phyloP scores from a whole-genome alignment of 2,797 vertebrate genomes.

The Pelochelys cantorii region DNA sequence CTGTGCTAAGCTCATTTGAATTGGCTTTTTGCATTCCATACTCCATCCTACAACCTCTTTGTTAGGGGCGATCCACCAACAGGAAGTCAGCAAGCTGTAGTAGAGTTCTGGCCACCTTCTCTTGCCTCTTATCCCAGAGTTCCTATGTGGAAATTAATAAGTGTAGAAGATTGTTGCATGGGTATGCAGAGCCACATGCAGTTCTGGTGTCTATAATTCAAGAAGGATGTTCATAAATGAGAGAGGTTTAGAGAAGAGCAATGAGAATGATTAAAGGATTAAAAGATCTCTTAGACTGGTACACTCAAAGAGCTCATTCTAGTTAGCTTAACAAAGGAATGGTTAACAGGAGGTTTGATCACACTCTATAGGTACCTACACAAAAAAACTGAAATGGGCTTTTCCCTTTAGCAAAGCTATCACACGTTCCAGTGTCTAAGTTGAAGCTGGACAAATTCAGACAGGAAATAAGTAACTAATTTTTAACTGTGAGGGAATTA shows the following conservation, averaged over 20 bases:
- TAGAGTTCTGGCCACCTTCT: fast-evolving
- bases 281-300: neutral
- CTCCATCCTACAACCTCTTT: neutral
- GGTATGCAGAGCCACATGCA: neutral
- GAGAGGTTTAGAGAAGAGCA: neutral
- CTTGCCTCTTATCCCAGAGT: neutral
- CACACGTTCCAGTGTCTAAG: neutral
- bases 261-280: neutral
- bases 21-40: neutral
- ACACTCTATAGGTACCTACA: neutral
- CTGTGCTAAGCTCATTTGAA: neutral
- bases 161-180: fast-evolving
- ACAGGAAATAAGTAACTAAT: neutral
- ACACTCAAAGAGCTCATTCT: neutral
- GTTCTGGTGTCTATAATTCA: neutral
- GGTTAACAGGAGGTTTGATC: neutral
- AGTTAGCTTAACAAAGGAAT: neutral
- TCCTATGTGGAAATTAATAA: fast-evolving
- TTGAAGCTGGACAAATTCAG: neutral
- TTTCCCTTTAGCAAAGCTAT: neutral
- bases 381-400: neutral
- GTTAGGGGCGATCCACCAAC: neutral
- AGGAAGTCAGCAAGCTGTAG: fast-evolving
- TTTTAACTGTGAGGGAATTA: neutral
- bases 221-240: neutral